Percentiles rank a stretch among this genome's conserved stretches.
These are phyloP conservation scores for Schrankia costaestrigalis DNA, from an alignment of 2,888 invertebrate genomes.

Conservation along the genomic window DNA sequence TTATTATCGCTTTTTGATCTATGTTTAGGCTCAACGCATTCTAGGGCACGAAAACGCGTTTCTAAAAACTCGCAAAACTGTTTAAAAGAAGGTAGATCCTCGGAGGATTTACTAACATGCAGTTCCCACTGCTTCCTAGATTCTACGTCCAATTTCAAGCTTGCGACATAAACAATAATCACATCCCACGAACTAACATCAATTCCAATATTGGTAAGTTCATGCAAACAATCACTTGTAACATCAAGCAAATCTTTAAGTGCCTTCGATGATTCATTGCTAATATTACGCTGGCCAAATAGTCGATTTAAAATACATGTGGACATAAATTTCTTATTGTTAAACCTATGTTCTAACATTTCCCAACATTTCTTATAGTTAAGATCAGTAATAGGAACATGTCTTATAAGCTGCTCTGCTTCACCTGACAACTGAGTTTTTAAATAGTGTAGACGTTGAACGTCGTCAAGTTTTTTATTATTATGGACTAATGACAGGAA, in stretches of 20 bases:
- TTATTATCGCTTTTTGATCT: background rate
- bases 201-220: conserved; percentile 1
- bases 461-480: background rate
- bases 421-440: conserved; percentile 1
- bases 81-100: background rate
- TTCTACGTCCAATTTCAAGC: conserved; percentile 1
- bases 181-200: conserved; percentile 1
- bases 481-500: background rate
- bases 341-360: background rate
- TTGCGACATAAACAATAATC: background rate
- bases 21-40: background rate
- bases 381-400: background rate
- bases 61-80: background rate
- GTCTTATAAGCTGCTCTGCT: conserved; percentile 1
- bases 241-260: background rate
- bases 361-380: conserved; percentile 4
- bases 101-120: background rate
- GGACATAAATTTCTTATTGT: conserved; percentile 3
- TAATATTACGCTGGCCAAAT: background rate
- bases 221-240: background rate
- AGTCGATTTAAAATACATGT: background rate
- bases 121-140: conserved; percentile 1
- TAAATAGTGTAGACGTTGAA: conserved; percentile 1
- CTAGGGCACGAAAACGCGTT: background rate
- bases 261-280: background rate